Base-by-base conservation (phyloP, 2,888 invertebrate species). In the Eudemis profundana region DNA sequence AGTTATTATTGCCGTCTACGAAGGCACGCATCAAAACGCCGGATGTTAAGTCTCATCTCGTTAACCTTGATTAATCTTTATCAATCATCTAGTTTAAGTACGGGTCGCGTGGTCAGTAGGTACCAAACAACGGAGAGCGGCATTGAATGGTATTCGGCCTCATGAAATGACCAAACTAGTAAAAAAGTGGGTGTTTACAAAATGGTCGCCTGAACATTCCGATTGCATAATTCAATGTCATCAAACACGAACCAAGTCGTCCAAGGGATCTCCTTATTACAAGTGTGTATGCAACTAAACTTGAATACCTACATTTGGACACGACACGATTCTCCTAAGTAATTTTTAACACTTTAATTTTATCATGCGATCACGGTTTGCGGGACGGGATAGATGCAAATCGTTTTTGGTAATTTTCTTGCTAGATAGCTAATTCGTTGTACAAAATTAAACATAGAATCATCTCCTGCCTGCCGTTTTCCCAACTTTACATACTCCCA, bases 181-280 rank as follows among this genome's bases (percentile, higher is more conserved):
- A 27, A 51, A 51, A 57, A 44, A 12, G 27, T 44, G 27, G 42
- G 44, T 57, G 44, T 64, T 64, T 59, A 44, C 46, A 65, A 60
- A 64, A 65, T 65, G 60, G 65, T 47, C 38, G 60, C 59, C 65
- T 47, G 38, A 50, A 53, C 14, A 46, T 59, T 46, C 38, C 47
- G 40, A 53, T 65, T 65, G 60, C 60, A 65, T 60, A 65, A 65
- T 40, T 65, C 46, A 65, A 59, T 65, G 57, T 51, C 51, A 46
- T 59, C 44, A 59, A 59, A 38, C 19, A 51, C 8, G 46, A 59
- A n/a, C n/a, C n/a, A n/a, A n/a, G n/a, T n/a, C n/a, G n/a, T 64
- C 59, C 51, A 27, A 59, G 51, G 59, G 51, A 49, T 33, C 47
- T 63, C n/a, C 57, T 33, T 42, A 3, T 54, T 42, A n/a, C n/a